Evolutionary conservation across 2,888 invertebrate species (phyloP).

Genomic region (Brachylomia viminalis): DNA sequence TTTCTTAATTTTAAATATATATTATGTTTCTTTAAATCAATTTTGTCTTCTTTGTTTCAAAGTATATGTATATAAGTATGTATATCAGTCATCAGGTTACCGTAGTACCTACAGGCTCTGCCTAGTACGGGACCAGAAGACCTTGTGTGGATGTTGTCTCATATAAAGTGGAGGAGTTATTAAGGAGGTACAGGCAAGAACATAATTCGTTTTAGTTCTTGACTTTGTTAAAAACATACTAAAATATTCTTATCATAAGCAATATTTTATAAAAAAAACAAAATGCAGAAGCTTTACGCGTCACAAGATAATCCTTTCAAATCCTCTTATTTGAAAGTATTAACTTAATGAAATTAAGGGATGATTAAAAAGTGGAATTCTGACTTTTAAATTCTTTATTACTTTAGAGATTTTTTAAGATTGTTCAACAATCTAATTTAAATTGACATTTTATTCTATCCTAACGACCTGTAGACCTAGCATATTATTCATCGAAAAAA

Average conservation of each 20-base stretch:
- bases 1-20: no score
- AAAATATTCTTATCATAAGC: neutral
- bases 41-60: no score
- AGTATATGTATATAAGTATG: no score
- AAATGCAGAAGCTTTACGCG: neutral
- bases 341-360: neutral
- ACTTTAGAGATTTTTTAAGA: neutral
- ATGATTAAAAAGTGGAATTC: neutral
- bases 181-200: neutral
- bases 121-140: no score
- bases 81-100: no score
- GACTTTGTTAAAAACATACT: neutral
- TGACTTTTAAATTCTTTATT: neutral
- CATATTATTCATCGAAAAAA: neutral
- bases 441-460: neutral
- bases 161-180: no score
- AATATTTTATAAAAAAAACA: neutral
- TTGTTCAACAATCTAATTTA: neutral
- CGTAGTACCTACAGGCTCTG: no score
- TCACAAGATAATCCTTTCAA: no score
- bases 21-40: no score
- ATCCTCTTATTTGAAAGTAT: slow-evolving; percentile 17
- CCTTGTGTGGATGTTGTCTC: no score
- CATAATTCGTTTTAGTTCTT: neutral
- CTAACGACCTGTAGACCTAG: no score